Conservation (phyloP, 2,797 vertebrate species). For the Carapus acus region DNA sequence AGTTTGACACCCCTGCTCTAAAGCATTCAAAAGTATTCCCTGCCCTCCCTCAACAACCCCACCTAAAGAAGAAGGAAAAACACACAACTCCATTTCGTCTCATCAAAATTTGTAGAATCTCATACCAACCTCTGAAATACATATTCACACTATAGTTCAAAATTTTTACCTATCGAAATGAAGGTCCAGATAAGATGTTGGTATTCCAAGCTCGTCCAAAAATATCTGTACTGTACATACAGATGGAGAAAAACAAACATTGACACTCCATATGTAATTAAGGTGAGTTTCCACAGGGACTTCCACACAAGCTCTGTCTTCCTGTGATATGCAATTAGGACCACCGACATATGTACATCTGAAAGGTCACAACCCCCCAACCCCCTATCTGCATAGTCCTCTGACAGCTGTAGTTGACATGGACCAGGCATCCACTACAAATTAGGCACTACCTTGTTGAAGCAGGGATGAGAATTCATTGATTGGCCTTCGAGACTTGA, state of each 20-base stretch:
- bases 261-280: constrained; percentile 54
- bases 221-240: constrained; percentile 8
- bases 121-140: no score
- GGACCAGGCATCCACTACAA: constrained; percentile 33
- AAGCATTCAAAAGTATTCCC: no score
- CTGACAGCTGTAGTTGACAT: constrained; percentile 18
- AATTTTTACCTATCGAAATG: no score
- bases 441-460: constrained; percentile 26
- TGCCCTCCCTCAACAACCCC: no score
- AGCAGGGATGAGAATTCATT: constrained; percentile 39
- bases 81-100: no score
- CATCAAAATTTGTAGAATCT: no score
- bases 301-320: constrained; percentile 22
- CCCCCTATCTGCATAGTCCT: constrained; percentile 1
- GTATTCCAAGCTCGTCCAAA: constrained; percentile 18
- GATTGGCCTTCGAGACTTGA: constrained; percentile 36
- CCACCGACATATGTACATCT: constrained; percentile 25
- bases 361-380: constrained; percentile 48
- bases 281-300: constrained; percentile 40
- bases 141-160: no score
- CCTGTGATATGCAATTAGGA: constrained; percentile 59
- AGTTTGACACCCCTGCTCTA: no score
- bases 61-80: no score
- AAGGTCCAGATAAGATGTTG: constrained; percentile 15
- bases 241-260: constrained; percentile 10